Conservation (phyloP, 1,140 invertebrate species). For the Charaxes varanes region DNA sequence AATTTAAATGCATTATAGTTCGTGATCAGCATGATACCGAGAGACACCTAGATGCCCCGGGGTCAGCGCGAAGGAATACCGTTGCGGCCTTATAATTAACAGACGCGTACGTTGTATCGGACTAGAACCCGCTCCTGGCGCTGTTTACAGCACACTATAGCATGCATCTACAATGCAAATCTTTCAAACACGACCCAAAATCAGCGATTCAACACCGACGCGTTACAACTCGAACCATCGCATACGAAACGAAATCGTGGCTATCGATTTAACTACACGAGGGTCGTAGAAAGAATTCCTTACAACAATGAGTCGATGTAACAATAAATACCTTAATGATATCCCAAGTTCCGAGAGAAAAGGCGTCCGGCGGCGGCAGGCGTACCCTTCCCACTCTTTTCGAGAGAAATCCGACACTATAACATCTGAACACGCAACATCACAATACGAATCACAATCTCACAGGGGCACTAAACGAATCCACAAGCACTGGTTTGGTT, state of each 20-base stretch:
- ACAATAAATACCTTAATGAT: slow-evolving; percentile 75
- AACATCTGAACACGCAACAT: slow-evolving; percentile 55
- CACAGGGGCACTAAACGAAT: slow-evolving; percentile 55
- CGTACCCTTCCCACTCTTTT: slow-evolving; percentile 56
- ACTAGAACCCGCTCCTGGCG: slow-evolving; percentile 37
- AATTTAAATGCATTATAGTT: no score
- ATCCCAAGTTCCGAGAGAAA: slow-evolving; percentile 66
- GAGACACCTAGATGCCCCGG: slow-evolving; percentile 32
- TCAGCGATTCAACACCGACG: slow-evolving; percentile 44
- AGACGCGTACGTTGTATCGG: slow-evolving; percentile 39
- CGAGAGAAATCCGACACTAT: slow-evolving; percentile 63
- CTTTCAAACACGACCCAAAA: slow-evolving; percentile 39
- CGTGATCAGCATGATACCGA: slow-evolving; percentile 19
- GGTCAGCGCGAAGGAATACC: slow-evolving; percentile 29
- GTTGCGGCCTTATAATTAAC: slow-evolving; percentile 52
- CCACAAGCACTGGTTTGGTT: slow-evolving; percentile 64
- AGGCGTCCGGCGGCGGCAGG: slow-evolving; percentile 60
- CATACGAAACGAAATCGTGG: slow-evolving; percentile 39
- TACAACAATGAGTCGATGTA: slow-evolving; percentile 69
- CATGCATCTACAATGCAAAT: slow-evolving; percentile 65
- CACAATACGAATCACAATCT: slow-evolving; percentile 64
- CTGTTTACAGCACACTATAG: slow-evolving; percentile 35
- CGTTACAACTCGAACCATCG: slow-evolving; percentile 34
- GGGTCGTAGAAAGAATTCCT: slow-evolving; percentile 61
- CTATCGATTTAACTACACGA: slow-evolving; percentile 66